Evolutionary conservation across 2,888 invertebrate species (phyloP), one percentile per base, ranked within the genome.

Genomic region (Pyrrhia umbra): DNA sequence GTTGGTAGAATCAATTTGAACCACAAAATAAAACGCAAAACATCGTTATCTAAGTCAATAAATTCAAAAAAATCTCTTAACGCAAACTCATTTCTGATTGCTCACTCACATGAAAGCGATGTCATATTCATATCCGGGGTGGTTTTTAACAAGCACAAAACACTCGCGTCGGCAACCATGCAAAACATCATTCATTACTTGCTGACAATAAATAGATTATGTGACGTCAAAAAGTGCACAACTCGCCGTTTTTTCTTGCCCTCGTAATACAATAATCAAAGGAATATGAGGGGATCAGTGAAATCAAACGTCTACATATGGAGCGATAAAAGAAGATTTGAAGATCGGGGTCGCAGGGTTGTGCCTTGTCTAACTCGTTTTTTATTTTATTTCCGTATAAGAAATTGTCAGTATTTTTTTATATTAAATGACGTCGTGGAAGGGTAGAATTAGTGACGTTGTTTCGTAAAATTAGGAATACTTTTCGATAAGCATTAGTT

Each of bases 211-310:
- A 93, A 94, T 93, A 92, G 91, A 93, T 94, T 94, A 92, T 68
- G 49, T 86, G 86, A 88, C 83, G 87, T 88, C 86, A 89, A 90
- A 93, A 93, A 92, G 85, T 91, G 92, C 94, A 89, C 89, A 86
- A 85, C 84, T 84, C 77, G 86, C 86, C 83, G 83, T 88, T 90
- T 89, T 89, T 88, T 85, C 82, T 51, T 88, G 85, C 89, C 90
- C 90, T 89, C 91, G 84, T 92, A 92, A 94, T 90, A 90, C 88
- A 93, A 95, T 94, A 94, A 94, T 94, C 94, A 94, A 94, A 95
- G 86, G 89, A 91, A 93, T 90, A 92, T 89, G 90, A 91, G 92
- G 92, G 93, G 88, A 75, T 82, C 69, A 73, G 68, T 75, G 78
- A 86, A 90, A 91, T 92, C 92, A 92, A 93, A 92, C 84, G 89